Base-by-base conservation (phyloP, 2,113 vertebrate species). In the Pelobates fuscus region DNA sequence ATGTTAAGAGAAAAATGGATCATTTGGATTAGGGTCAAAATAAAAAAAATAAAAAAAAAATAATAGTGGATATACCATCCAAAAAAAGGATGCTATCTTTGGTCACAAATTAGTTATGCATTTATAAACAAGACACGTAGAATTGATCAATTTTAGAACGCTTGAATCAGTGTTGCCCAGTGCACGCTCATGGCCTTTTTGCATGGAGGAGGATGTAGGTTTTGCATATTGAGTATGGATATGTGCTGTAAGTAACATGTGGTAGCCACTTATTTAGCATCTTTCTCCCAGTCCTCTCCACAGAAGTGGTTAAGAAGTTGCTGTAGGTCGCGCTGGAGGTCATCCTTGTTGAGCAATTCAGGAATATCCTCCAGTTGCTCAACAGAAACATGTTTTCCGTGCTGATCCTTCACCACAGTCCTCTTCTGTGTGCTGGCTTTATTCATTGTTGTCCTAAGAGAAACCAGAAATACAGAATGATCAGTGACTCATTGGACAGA, bases 331-430 rank as follows among this genome's bases (percentile, higher is more conserved):
- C 88, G 91, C 80, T 94, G 95, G 83, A 98, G 93, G 74, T 90
- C 88, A 67, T 97, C 93, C 30, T 84, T 92, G 59, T 87, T 89
- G 83, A 92, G 84, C 15, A 92, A 89, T 78, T 92, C 91, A 6
- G 92, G 92, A 49, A 89, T 87, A 83, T 95, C 93, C 80, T 96
- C 94, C 89, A 95, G 87, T 68, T 88, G 89, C 87, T 98, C 95
- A 84, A 95, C 83, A 76, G 89, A 91, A 81, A 94, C 84, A 0
- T 84, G 92, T 85, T 93, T 95, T 82, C 93, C 92, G 17, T 81
- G 91, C 87, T 67, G 86, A 60, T 96, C 94, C 90, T 90, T 94
- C 92, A 95, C 93, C 90, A 96, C 94, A n/a, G 94, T 95, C 91
- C 93, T 96, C 93, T 94, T 96, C 91, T 94, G 93, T 10, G 91